Evolutionary conservation across 2,797 vertebrate species (phyloP).

Genomic region (Phoebastria nigripes): DNA sequence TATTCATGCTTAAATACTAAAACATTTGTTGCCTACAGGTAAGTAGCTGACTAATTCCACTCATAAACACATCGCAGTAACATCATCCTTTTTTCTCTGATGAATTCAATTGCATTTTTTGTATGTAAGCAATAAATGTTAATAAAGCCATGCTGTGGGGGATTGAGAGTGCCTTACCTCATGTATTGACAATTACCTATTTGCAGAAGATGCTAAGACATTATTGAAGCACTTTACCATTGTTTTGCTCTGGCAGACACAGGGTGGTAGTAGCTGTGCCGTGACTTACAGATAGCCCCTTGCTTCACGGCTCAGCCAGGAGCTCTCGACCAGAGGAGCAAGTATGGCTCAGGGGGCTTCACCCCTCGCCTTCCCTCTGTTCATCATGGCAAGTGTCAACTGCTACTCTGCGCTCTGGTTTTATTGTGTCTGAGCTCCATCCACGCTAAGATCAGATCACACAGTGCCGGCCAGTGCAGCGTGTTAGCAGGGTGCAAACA

Average conservation of each 20-base stretch:
- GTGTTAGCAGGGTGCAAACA: accelerated
- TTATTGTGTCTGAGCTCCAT: neutral
- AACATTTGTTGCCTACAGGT: neutral
- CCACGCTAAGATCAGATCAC: neutral
- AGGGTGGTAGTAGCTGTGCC: neutral
- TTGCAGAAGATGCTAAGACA: neutral
- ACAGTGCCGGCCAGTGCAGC: neutral
- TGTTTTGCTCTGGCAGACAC: neutral
- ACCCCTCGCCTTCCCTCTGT: neutral
- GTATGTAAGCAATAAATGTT: neutral
- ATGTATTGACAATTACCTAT: neutral
- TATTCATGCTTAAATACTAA: neutral
- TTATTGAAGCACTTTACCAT: neutral
- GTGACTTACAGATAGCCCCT: neutral
- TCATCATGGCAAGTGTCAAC: neutral
- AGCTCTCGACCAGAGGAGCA: neutral
- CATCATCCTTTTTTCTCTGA: neutral
- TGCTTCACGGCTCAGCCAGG: accelerated
- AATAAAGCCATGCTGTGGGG: neutral
- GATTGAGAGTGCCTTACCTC: neutral
- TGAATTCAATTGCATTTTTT: neutral
- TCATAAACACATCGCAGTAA: neutral
- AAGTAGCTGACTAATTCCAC: neutral
- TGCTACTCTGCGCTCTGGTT: neutral
- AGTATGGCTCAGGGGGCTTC: neutral